These are phyloP conservation scores for Schrankia costaestrigalis DNA, from an alignment of 2,888 invertebrate species.

Conservation along the genomic window DNA sequence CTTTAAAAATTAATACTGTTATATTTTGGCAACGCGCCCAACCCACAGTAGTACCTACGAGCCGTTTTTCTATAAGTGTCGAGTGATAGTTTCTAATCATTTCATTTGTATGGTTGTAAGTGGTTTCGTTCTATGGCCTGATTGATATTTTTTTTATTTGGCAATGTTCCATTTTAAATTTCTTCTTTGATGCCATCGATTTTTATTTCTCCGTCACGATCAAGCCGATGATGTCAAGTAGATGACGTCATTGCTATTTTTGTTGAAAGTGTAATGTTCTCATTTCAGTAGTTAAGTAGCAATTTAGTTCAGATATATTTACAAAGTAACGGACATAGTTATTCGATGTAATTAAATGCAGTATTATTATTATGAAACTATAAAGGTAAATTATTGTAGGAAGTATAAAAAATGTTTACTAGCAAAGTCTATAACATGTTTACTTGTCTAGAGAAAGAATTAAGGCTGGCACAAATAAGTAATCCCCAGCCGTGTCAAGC, in stretches of 20 bases:
- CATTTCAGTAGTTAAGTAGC: no score
- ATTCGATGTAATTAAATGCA: no score
- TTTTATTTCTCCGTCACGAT: slow-evolving; percentile 19
- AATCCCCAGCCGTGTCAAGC: no score
- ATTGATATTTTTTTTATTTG: slow-evolving; percentile 8
- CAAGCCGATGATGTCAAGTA: slow-evolving; percentile 19
- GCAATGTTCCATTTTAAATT: slow-evolving; percentile 7
- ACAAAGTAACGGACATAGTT: no score
- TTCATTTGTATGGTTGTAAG: slow-evolving; percentile 19
- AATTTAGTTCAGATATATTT: no score
- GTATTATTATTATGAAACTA: no score
- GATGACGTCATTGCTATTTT: slow-evolving; percentile 36
- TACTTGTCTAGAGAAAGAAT: no score
- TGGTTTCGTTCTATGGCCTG: slow-evolving; percentile 9
- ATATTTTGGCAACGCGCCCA: slow-evolving; percentile 57
- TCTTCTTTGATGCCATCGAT: slow-evolving; percentile 19
- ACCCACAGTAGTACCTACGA: slow-evolving; percentile 25
- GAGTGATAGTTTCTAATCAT: slow-evolving; percentile 26
- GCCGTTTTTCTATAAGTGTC: slow-evolving; percentile 18
- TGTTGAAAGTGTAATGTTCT: slow-evolving; percentile 14
- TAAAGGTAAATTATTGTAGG: no score
- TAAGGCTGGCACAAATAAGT: no score
- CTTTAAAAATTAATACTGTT: slow-evolving; percentile 44
- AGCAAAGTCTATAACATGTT: no score
- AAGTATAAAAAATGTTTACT: no score